Percentiles rank a stretch among this genome's conserved stretches.
These are phyloP conservation scores for Eolophus roseicapilla DNA, from an alignment of 2,113 vertebrate species.

Conservation along the genomic window DNA sequence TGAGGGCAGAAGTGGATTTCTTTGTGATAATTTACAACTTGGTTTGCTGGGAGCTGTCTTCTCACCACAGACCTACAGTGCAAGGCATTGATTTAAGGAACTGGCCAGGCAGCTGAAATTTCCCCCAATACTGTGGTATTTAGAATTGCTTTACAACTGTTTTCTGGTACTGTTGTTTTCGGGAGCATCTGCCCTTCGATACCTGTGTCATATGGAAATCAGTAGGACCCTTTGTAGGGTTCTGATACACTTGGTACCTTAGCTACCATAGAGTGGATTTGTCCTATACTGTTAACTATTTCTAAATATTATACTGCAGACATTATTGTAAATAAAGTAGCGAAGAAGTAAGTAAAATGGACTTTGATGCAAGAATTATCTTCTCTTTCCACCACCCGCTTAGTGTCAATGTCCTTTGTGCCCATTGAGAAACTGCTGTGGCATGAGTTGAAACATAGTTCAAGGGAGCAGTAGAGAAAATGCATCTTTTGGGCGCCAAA, in stretches of 20 bases:
- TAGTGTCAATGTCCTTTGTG: neutral
- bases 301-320: neutral
- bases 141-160: neutral
- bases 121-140: neutral
- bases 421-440: fast-evolving
- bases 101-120: neutral
- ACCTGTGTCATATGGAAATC: neutral
- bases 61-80: neutral
- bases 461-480: neutral
- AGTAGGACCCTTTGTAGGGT: neutral
- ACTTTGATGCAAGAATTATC: neutral
- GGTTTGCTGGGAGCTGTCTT: neutral
- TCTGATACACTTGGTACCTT: neutral
- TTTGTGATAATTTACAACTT: neutral
- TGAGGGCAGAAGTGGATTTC: neutral
- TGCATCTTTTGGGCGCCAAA: neutral
- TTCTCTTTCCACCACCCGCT: neutral
- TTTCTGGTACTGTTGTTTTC: neutral
- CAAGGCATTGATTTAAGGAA: neutral
- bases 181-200: neutral
- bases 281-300: neutral
- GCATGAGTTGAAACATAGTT: neutral
- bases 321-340: fast-evolving
- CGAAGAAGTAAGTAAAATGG: neutral
- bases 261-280: neutral